Percentiles rank a stretch among this genome's conserved stretches.
phyloP scores from a whole-genome alignment of 2,888 invertebrate genomes.

The Tachina grossa region DNA sequence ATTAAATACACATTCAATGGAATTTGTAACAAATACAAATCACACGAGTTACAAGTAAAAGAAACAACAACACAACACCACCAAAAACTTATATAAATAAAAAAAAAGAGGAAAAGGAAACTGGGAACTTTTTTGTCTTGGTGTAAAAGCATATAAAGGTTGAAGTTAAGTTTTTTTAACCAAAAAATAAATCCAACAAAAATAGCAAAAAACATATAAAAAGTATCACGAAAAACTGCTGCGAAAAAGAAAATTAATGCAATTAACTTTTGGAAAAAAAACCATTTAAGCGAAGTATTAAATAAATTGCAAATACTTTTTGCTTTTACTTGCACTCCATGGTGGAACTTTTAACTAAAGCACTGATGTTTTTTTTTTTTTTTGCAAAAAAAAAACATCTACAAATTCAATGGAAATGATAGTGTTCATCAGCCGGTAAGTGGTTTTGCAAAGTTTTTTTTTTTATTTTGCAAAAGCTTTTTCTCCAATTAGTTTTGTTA shows the following conservation, averaged over 20 bases:
- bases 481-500: too few relatives aligned
- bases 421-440: neutral
- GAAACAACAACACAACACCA: neutral
- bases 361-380: neutral
- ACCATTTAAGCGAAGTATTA: slow-evolving; percentile 7
- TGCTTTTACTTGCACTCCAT: neutral
- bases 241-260: slow-evolving; percentile 35
- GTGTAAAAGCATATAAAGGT: neutral
- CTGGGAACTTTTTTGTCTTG: neutral
- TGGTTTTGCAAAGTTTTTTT: neutral
- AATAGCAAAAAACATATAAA: neutral
- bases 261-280: neutral
- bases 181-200: too few relatives aligned
- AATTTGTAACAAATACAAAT: slow-evolving; percentile 59
- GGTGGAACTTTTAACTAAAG: neutral
- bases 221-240: slow-evolving; percentile 4
- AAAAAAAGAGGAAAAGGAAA: neutral
- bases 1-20: slow-evolving; percentile 67
- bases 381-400: neutral
- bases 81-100: neutral
- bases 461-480: neutral
- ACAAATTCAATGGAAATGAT: neutral
- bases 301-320: slow-evolving; percentile 21
- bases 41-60: slow-evolving; percentile 26
- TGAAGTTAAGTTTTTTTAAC: neutral